Evolutionary conservation across 1,140 invertebrate species (phyloP).

Genomic region (Drosophila obscura): DNA sequence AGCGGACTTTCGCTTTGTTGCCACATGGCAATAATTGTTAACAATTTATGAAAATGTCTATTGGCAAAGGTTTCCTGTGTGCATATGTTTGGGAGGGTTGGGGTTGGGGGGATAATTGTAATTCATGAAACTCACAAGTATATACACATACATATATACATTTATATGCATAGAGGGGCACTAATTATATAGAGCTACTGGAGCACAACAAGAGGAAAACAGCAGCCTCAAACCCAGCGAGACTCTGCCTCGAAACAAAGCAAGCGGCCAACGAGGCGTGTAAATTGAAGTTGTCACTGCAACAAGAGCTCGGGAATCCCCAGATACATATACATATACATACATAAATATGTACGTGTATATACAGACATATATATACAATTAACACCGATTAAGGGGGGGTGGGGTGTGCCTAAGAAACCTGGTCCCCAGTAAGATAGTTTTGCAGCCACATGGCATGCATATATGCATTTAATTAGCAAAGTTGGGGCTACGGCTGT

Average conservation of each 20-base stretch:
- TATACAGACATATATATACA: constrained; percentile 9
- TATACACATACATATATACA: not conserved
- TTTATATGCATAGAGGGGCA: constrained; percentile 7
- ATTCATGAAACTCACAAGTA: constrained; percentile 36
- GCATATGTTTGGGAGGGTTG: not conserved
- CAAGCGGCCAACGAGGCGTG: constrained; percentile 57
- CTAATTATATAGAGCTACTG: constrained; percentile 68
- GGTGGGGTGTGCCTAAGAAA: too few species aligned
- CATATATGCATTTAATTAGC: constrained; percentile 51
- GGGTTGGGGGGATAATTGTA: constrained; percentile 40
- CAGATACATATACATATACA: constrained; percentile 4
- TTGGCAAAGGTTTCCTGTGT: constrained; percentile 47
- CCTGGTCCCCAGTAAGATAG: not conserved
- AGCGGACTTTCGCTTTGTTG: constrained; percentile 55
- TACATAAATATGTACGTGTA: not conserved
- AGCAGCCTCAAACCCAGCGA: constrained; percentile 11
- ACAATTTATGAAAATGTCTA: constrained; percentile 79
- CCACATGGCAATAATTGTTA: constrained; percentile 66
- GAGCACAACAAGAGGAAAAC: constrained; percentile 47
- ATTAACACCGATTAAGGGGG: constrained; percentile 65
- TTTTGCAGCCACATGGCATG: constrained; percentile 12
- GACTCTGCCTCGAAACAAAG: constrained; percentile 35
- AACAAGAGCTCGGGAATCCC: constrained; percentile 26
- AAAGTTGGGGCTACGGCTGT: constrained; percentile 6
- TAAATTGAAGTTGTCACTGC: constrained; percentile 67